These are phyloP conservation scores for Pterostichus madidus DNA, from an alignment of 2,888 invertebrate genomes.

Conservation along the genomic window DNA sequence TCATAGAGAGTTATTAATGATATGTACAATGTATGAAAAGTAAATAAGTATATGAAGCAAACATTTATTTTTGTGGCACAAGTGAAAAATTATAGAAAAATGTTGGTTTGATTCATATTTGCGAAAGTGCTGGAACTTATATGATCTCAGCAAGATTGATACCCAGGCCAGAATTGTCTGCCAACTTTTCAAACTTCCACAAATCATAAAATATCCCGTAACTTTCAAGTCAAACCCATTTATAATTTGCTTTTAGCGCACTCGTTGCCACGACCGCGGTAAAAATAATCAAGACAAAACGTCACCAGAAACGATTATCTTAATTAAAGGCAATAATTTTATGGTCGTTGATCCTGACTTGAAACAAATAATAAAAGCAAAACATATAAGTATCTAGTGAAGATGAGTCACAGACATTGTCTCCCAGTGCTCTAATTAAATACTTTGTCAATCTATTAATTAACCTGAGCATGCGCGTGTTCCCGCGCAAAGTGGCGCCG, in stretches of 20 bases:
- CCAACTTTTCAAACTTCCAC: conserved; percentile 33
- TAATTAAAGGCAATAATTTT: conserved; percentile 31
- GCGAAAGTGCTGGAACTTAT: conserved; percentile 38
- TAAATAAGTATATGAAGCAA: background rate
- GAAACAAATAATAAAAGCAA: conserved; percentile 12
- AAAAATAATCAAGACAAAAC: background rate
- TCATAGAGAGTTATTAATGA: no score
- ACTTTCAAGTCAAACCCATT: conserved; percentile 13
- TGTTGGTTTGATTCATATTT: conserved; percentile 52
- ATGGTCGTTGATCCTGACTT: background rate
- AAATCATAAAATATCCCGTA: conserved; percentile 36
- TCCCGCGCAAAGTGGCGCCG: conserved; percentile 44
- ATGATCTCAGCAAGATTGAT: conserved; percentile 39
- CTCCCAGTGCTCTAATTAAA: conserved; percentile 56
- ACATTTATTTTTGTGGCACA: conserved; percentile 11
- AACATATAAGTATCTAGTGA: background rate
- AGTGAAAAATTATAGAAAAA: conserved; percentile 20
- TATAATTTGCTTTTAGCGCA: conserved; percentile 14
- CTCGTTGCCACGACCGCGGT: background rate
- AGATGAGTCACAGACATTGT: conserved; percentile 35
- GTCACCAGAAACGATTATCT: conserved; percentile 1
- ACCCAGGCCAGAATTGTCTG: conserved; percentile 2
- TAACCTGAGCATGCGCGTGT: conserved; percentile 58
- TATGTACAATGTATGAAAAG: background rate
- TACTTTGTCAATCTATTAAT: conserved; percentile 64